Percentiles rank a stretch among this genome's conserved stretches.
Conservation (phyloP, 2,888 invertebrate species). For the Gibbula magus region DNA sequence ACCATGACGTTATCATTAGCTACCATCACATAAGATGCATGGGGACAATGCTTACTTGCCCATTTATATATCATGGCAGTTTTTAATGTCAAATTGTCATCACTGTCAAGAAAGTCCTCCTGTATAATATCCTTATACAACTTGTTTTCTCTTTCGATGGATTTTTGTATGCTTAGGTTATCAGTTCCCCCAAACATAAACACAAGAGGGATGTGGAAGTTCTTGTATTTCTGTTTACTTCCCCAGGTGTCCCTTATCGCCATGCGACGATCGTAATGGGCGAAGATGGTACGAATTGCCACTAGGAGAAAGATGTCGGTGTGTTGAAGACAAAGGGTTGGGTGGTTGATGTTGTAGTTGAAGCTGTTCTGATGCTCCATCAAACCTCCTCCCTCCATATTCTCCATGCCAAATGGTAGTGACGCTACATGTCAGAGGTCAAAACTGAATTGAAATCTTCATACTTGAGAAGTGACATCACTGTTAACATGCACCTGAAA, state of each 20-base stretch:
- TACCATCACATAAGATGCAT: constrained; percentile 37
- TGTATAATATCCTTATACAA: constrained; percentile 37
- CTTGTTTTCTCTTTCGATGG: constrained; percentile 29
- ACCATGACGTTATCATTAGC: constrained; percentile 44
- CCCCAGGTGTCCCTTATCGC: constrained; percentile 40
- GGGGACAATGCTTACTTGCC: constrained; percentile 33
- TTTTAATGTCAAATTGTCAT: constrained; percentile 37
- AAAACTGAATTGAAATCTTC: no score
- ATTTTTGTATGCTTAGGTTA: constrained; percentile 32
- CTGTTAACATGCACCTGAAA: no score
- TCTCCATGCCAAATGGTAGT: no score
- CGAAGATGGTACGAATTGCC: constrained; percentile 37
- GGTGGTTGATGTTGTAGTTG: constrained; percentile 31
- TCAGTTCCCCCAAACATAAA: constrained; percentile 34
- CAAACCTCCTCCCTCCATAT: no score
- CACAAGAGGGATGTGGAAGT: constrained; percentile 21
- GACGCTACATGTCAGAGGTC: no score
- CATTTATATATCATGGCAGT: constrained; percentile 34
- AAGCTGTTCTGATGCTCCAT: constrained; percentile 16
- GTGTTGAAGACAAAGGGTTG: constrained; percentile 32
- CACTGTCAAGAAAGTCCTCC: constrained; percentile 22
- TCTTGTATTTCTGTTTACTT: constrained; percentile 29
- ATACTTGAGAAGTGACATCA: no score
- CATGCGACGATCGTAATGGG: constrained; percentile 42
- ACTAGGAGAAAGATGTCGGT: constrained; percentile 38